A percentile compares a stretch with the other conserved stretches of the same genome.
Evolutionary conservation across 2,113 vertebrate genomes (phyloP).

Genomic region (Cercopithecus mona): DNA sequence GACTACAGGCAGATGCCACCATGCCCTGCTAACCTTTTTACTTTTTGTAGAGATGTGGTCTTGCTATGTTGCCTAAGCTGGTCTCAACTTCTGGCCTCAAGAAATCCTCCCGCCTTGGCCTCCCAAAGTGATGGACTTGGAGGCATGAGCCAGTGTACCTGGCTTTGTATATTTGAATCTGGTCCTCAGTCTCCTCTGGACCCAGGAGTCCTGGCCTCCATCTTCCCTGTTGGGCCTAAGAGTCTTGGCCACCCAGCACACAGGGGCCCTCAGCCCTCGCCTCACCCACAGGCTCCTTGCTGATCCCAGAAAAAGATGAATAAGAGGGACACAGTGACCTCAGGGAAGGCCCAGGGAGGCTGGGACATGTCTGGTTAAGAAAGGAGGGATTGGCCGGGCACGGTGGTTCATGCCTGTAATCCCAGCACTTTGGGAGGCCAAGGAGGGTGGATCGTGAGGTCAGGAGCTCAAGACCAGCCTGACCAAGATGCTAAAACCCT

Average conservation of each 20-base stretch:
- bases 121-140: not conserved
- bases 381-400: not conserved
- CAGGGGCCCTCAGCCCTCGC: not conserved
- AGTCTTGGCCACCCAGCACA: not conserved
- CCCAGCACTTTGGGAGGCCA: too few species aligned
- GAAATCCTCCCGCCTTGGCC: not conserved
- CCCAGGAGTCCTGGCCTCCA: not conserved
- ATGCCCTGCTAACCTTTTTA: not conserved
- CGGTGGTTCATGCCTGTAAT: too few species aligned
- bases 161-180: not conserved
- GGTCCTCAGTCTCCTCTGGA: not conserved
- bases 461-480: too few species aligned
- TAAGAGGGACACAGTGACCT: not conserved
- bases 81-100: not conserved
- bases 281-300: not conserved
- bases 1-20: too few species aligned
- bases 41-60: not conserved
- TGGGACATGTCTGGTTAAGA: not conserved
- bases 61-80: not conserved
- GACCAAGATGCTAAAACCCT: too few species aligned
- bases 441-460: too few species aligned
- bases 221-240: not conserved
- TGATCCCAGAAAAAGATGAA: not conserved
- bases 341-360: not conserved
- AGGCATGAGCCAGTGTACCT: not conserved